Evolutionary conservation across 2,888 invertebrate species (phyloP), one percentile per base, ranked within the genome.

Genomic region (Machimus atricapillus): DNA sequence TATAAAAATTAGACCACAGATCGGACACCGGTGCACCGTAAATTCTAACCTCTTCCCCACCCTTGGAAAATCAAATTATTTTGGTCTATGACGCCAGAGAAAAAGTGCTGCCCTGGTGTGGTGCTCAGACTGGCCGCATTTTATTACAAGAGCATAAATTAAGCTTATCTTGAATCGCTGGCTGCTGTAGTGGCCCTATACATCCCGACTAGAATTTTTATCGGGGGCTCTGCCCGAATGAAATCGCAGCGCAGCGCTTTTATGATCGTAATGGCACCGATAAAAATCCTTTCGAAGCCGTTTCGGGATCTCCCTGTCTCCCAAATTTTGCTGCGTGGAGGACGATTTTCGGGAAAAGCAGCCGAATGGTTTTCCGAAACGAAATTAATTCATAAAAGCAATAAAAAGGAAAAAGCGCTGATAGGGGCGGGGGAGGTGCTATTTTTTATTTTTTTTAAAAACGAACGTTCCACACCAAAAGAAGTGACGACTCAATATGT

Each of bases 131-230:
- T 79, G 23, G 12, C 31, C 79, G 52, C 79, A 52, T 66, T 66
- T 66, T 79, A 79, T 79, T 79, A 79, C 52, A 52, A 79, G 56
- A 31, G 31, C 79, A 79, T 79, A 79, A 79, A 79, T 79, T 79
- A 79, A 79, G 79, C 79, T 79, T 79, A 79, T 79, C 79, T 79
- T 79, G 16, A 40, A 79, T 79, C 79, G n/a, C 27, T 79, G 46
- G 16, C 31, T 52, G 52, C 46, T 79, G 79, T 52, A 52, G 46
- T 79, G 27, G 14, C 6, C 79, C 37, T 78, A 78, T 52, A 79
- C 79, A 79, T 79, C 12, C 66, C 66, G 52, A 52, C 79, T 79
- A 79, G 79, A 79, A 79, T 14, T 56, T 79, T 79, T 79, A 79
- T 79, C 79, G 52, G 27, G 19, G 79, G 52, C 27, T 78, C 46